Conservation (phyloP, 2,888 invertebrate genomes). For the Macrophya alboannulata region DNA sequence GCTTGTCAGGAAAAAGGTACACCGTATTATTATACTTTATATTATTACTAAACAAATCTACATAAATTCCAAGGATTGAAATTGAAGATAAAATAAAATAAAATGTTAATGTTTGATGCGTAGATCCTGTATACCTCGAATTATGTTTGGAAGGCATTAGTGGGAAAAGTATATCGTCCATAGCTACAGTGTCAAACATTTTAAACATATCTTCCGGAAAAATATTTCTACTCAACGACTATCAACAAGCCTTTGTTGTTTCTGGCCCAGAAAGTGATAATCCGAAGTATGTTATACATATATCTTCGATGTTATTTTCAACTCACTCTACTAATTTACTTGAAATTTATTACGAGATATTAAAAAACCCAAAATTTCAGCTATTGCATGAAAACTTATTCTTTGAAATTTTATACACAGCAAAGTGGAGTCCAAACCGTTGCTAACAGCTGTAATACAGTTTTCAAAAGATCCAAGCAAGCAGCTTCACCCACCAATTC, state of each 20-base stretch:
- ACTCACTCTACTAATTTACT: conserved; percentile 22
- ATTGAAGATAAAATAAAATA: background rate
- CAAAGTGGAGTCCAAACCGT: conserved; percentile 65
- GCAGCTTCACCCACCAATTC: conserved; percentile 80
- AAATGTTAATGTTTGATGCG: background rate
- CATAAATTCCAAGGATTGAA: background rate
- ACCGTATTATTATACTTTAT: conserved; percentile 19
- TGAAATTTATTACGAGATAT: no score
- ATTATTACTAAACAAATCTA: conserved; percentile 11
- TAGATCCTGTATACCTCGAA: conserved; percentile 85
- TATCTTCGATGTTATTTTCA: conserved; percentile 39
- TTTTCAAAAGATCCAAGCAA: conserved; percentile 77
- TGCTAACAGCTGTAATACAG: conserved; percentile 74
- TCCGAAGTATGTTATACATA: conserved; percentile 61
- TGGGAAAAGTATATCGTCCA: conserved; percentile 72
- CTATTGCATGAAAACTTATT: no score
- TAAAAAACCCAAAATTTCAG: no score
- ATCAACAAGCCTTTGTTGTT: conserved; percentile 82
- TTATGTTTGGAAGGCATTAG: conserved; percentile 83
- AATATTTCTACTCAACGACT: conserved; percentile 81
- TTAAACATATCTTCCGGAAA: conserved; percentile 79
- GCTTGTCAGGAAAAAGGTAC: conserved; percentile 82
- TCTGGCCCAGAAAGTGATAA: conserved; percentile 81
- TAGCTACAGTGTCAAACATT: conserved; percentile 77
- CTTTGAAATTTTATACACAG: conserved; percentile 61